Conservation (phyloP, 2,113 vertebrate genomes). For the Elgaria multicarinata region DNA sequence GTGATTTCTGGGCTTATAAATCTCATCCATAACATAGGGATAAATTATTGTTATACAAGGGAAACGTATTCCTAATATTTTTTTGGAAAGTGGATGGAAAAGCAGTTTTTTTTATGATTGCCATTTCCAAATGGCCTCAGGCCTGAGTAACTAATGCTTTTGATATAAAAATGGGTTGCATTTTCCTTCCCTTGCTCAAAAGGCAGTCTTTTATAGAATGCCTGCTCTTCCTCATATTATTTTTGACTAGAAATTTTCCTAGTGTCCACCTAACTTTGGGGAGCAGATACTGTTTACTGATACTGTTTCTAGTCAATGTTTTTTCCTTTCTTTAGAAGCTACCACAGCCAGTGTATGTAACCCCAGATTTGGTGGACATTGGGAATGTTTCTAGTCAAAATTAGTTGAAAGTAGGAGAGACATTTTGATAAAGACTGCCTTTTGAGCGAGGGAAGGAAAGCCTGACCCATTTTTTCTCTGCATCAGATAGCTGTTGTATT, state of each 20-base stretch:
- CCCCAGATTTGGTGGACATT: background rate
- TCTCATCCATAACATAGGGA: background rate
- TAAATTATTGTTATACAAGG: background rate
- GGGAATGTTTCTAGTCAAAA: background rate
- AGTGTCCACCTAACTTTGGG: background rate
- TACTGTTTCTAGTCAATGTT: background rate
- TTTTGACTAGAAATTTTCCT: background rate
- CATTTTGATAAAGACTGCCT: background rate
- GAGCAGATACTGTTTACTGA: background rate
- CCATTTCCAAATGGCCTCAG: background rate
- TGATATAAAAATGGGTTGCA: background rate
- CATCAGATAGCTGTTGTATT: background rate
- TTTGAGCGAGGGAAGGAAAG: background rate
- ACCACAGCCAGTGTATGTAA: background rate
- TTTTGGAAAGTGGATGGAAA: background rate
- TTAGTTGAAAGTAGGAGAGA: background rate
- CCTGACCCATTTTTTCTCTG: background rate
- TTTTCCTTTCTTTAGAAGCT: background rate
- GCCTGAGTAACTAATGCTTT: background rate
- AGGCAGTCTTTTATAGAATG: background rate
- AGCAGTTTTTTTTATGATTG: background rate
- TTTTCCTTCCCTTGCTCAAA: background rate
- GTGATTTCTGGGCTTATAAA: constrained; percentile 18
- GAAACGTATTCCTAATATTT: background rate
- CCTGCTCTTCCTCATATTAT: background rate